Percentiles rank a stretch among this genome's conserved stretches.
These are phyloP conservation scores for Dryococelus australis DNA, from an alignment of 2,888 invertebrate species.

Conservation along the genomic window DNA sequence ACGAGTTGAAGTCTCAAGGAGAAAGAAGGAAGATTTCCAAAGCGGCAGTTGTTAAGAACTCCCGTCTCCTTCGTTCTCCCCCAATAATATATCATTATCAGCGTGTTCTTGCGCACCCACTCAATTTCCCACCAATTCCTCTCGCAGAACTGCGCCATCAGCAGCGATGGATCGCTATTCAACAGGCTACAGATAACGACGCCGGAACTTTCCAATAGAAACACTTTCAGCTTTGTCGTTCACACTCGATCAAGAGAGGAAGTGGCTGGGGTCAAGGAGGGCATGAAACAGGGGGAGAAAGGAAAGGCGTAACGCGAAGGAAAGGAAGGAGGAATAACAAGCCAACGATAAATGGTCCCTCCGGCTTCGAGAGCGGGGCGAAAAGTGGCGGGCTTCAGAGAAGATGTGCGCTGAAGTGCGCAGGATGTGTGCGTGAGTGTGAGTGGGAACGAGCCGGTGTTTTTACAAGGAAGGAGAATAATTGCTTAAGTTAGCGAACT, in stretches of 20 bases:
- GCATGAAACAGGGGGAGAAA: not conserved
- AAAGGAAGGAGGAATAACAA: not conserved
- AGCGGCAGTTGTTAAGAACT: too few relatives aligned
- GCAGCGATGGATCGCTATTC: constrained; percentile 9
- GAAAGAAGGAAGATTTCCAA: too few relatives aligned
- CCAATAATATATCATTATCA: not conserved
- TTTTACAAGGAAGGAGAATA: not conserved
- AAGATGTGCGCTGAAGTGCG: too few relatives aligned
- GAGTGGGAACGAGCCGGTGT: not conserved
- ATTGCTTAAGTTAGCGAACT: not conserved
- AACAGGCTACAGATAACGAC: constrained; percentile 4
- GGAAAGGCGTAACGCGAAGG: not conserved
- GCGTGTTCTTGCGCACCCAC: not conserved
- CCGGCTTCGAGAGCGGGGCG: not conserved
- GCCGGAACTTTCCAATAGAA: constrained; percentile 9
- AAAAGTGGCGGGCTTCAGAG: not conserved
- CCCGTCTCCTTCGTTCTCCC: too few relatives aligned
- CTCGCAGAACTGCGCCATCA: not conserved
- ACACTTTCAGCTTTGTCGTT: constrained; percentile 16
- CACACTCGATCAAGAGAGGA: not conserved
- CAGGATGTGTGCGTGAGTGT: too few relatives aligned
- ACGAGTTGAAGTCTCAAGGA: too few relatives aligned
- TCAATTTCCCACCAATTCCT: not conserved
- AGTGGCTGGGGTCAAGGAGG: not conserved
- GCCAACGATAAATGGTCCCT: not conserved